A percentile compares a stretch with the other conserved stretches of the same genome.
Conservation (phyloP, 2,113 vertebrate species). For the Gallinago jamesoni region DNA sequence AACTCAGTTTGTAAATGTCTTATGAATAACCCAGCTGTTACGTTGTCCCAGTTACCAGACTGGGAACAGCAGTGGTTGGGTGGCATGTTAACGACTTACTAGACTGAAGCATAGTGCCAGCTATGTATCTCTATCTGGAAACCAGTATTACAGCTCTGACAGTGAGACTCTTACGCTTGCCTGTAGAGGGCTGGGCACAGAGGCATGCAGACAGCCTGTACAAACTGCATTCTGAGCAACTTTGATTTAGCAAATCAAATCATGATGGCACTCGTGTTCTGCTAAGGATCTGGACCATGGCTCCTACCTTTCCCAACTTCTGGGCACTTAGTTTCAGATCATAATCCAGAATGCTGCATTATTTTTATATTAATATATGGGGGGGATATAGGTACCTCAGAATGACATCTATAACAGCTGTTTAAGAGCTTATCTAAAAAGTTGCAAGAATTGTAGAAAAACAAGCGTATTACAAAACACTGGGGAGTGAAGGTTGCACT, state of each 20-base stretch:
- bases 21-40: background rate
- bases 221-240: background rate
- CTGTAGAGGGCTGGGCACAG: background rate
- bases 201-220: background rate
- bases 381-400: background rate
- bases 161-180: background rate
- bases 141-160: background rate
- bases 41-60: background rate
- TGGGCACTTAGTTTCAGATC: background rate
- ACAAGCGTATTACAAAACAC: background rate
- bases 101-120: background rate
- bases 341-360: background rate
- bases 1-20: background rate
- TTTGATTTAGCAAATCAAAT: background rate
- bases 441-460: background rate
- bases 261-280: fast-evolving
- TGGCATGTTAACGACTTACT: background rate
- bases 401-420: background rate
- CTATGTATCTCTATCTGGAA: background rate
- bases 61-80: background rate
- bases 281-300: background rate
- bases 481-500: background rate
- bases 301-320: background rate
- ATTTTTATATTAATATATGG: background rate
- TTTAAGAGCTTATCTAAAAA: background rate